These are phyloP conservation scores for Labroides dimidiatus DNA, from an alignment of 2,797 vertebrate species.

Conservation along the genomic window DNA sequence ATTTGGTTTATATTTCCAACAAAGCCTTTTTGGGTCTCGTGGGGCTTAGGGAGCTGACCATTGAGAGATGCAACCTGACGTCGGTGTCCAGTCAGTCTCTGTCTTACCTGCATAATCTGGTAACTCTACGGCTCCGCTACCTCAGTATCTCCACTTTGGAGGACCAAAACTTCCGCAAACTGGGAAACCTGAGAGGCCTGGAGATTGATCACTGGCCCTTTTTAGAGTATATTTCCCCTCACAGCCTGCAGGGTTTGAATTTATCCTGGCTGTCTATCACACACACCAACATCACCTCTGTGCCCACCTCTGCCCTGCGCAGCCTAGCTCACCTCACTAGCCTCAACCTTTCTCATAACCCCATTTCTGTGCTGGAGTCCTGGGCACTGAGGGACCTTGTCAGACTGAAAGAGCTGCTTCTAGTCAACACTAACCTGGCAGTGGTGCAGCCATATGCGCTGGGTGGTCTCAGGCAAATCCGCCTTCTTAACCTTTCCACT, in stretches of 20 bases:
- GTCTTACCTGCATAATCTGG: conserved; percentile 92
- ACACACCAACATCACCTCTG: conserved; percentile 94
- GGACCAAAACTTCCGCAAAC: conserved; percentile 93
- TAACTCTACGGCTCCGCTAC: conserved; percentile 90
- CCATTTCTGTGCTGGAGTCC: conserved; percentile 91
- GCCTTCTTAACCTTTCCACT: conserved; percentile 94
- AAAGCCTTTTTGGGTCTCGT: conserved; percentile 94
- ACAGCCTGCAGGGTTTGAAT: conserved; percentile 94
- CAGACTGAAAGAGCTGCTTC: conserved; percentile 93
- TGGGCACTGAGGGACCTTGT: conserved; percentile 93
- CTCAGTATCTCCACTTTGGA: conserved; percentile 90
- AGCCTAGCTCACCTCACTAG: conserved; percentile 91
- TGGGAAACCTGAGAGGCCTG: conserved; percentile 89
- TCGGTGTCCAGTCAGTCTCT: conserved; percentile 93
- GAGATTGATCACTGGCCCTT: conserved; percentile 96
- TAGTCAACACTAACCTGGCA: conserved; percentile 89
- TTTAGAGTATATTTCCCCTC: conserved; percentile 90
- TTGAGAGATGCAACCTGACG: conserved; percentile 96
- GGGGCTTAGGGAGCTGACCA: conserved; percentile 90
- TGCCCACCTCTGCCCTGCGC: conserved; percentile 92
- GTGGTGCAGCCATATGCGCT: conserved; percentile 92
- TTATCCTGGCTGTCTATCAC: conserved; percentile 95
- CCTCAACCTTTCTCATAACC: conserved; percentile 96
- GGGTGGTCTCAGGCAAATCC: conserved; percentile 92
- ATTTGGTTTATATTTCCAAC: conserved; percentile 98